Evolutionary conservation across 2,113 vertebrate species (phyloP).

Genomic region (Nesoenas mayeri): DNA sequence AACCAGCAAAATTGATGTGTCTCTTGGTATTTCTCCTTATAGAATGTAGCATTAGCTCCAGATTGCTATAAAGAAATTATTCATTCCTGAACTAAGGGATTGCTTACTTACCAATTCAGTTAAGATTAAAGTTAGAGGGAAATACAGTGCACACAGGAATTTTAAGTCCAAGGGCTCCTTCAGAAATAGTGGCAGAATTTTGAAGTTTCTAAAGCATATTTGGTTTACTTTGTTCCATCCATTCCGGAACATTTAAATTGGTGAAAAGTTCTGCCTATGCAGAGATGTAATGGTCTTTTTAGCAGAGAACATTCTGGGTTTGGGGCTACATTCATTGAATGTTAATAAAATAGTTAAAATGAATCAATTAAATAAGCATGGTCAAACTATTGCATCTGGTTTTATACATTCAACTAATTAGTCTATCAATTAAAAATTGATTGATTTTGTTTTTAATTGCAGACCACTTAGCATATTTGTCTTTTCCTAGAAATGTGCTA

Average conservation of each 20-base stretch:
- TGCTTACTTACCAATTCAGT: background rate
- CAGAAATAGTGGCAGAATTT: background rate
- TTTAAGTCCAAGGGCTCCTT: background rate
- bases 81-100: background rate
- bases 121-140: background rate
- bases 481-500: background rate
- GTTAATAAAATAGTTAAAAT: background rate
- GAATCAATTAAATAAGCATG: background rate
- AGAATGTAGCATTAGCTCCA: background rate
- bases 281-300: background rate
- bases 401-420: background rate
- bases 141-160: background rate
- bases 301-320: background rate
- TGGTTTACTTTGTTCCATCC: background rate
- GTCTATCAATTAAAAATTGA: background rate
- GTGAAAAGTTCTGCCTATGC: background rate
- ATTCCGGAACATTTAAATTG: background rate
- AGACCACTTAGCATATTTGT: background rate
- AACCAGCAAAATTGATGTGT: background rate
- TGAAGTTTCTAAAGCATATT: background rate
- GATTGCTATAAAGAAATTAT: background rate
- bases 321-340: background rate
- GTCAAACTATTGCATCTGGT: background rate
- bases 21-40: background rate
- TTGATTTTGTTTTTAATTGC: background rate